Percentiles rank a stretch among this genome's conserved stretches.
These are phyloP conservation scores for Edolisoma coerulescens DNA, from an alignment of 2,113 vertebrate species.

Conservation along the genomic window DNA sequence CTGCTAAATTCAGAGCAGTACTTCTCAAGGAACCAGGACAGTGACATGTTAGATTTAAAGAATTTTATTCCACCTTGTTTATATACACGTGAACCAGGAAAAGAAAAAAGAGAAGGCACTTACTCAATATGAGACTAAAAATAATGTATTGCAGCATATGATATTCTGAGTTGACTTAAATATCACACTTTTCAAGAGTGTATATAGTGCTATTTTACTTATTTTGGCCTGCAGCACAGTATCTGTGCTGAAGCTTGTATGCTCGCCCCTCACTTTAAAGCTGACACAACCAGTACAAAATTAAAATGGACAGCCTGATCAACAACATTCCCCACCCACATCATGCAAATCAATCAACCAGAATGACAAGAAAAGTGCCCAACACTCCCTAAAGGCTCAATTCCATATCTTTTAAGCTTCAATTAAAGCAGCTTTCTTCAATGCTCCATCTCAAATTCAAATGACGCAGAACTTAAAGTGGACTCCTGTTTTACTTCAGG, in stretches of 20 bases:
- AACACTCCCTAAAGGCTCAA: slow-evolving; percentile 37
- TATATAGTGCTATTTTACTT: neutral
- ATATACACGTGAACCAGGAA: neutral
- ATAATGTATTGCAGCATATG: neutral
- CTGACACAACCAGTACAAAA: slow-evolving; percentile 15
- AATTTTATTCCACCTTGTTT: neutral
- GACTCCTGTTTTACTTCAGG: slow-evolving; percentile 12
- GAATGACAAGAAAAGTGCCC: slow-evolving; percentile 58
- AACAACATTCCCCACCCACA: slow-evolving; percentile 51
- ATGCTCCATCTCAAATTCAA: slow-evolving; percentile 30
- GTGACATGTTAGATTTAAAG: neutral
- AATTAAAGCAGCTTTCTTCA: slow-evolving; percentile 33
- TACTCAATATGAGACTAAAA: neutral
- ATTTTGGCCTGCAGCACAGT: neutral
- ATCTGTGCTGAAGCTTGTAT: neutral
- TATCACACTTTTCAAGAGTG: neutral
- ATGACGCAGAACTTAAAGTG: slow-evolving; percentile 23
- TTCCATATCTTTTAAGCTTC: slow-evolving; percentile 31
- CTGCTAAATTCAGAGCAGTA: neutral
- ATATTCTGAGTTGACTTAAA: neutral
- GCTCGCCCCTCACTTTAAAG: neutral
- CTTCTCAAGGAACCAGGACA: neutral
- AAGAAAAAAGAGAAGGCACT: neutral
- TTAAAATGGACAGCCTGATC: slow-evolving; percentile 52
- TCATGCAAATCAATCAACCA: slow-evolving; percentile 57